Percentiles rank a stretch among this genome's conserved stretches.
Evolutionary conservation across 2,113 vertebrate species (phyloP).

Genomic region (Sula dactylatra): DNA sequence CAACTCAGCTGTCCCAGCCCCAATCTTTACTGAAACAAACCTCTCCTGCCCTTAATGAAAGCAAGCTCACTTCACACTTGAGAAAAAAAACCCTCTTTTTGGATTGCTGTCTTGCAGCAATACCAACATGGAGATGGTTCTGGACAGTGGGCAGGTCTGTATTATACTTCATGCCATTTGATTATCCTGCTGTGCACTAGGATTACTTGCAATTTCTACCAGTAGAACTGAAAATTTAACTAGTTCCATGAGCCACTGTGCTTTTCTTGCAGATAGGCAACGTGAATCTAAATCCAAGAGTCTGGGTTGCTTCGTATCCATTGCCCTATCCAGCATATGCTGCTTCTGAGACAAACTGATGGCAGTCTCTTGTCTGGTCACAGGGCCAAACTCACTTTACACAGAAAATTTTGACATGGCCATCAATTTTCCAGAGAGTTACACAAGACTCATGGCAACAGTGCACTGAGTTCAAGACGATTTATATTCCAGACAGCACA

Average conservation of each 20-base stretch:
- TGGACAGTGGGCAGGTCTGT: neutral
- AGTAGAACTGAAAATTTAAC: neutral
- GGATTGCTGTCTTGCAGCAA: neutral
- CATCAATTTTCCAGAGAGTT: neutral
- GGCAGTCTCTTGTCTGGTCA: neutral
- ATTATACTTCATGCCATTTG: neutral
- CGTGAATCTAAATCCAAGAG: neutral
- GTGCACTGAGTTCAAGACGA: neutral
- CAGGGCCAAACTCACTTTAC: neutral
- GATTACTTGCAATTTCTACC: neutral
- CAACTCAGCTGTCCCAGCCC: neutral
- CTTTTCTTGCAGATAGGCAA: neutral
- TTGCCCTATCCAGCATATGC: neutral
- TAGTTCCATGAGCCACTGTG: neutral
- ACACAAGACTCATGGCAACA: neutral
- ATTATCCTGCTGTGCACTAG: neutral
- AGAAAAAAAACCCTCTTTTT: neutral
- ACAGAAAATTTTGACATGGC: neutral
- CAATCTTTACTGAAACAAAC: neutral
- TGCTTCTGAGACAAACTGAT: neutral
- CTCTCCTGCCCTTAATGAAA: neutral
- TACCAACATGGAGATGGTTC: accelerated
- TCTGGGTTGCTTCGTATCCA: neutral
- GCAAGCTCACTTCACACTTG: neutral
- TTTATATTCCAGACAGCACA: neutral